Percentiles rank a stretch among this genome's conserved stretches.
Evolutionary conservation across 2,888 invertebrate genomes (phyloP).

Genomic region (Nemoura dubitans): DNA sequence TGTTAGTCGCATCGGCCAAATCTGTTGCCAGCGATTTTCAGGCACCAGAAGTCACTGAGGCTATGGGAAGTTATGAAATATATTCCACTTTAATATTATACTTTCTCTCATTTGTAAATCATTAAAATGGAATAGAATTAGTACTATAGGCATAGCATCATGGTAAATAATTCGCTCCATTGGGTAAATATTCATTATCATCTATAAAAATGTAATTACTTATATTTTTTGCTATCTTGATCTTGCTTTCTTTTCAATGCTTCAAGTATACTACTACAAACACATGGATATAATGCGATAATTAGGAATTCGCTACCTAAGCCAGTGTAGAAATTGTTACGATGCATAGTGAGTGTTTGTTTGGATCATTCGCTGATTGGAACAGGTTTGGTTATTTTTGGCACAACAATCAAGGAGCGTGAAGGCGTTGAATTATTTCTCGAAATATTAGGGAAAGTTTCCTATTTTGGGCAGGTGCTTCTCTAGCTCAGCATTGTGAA

Average conservation of each 20-base stretch:
- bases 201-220: conserved; percentile 10
- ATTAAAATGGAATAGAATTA: not conserved
- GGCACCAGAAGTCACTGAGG: not conserved
- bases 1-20: not conserved
- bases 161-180: not conserved
- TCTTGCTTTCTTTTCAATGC: not conserved
- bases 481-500: too few species aligned
- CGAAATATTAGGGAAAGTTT: not conserved
- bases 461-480: not conserved
- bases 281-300: too few species aligned
- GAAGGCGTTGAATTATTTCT: not conserved
- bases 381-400: not conserved
- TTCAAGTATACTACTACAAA: not conserved
- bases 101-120: conserved; percentile 12
- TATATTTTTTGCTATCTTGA: not conserved
- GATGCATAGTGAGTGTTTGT: too few species aligned
- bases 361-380: not conserved
- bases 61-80: not conserved
- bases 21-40: not conserved
- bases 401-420: not conserved
- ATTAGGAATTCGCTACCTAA: too few species aligned
- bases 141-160: not conserved
- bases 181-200: conserved; percentile 17
- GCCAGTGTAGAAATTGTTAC: too few species aligned
- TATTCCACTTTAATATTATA: not conserved